Evolutionary conservation across 2,797 vertebrate genomes (phyloP).

Genomic region (Decapterus maruadsi): DNA sequence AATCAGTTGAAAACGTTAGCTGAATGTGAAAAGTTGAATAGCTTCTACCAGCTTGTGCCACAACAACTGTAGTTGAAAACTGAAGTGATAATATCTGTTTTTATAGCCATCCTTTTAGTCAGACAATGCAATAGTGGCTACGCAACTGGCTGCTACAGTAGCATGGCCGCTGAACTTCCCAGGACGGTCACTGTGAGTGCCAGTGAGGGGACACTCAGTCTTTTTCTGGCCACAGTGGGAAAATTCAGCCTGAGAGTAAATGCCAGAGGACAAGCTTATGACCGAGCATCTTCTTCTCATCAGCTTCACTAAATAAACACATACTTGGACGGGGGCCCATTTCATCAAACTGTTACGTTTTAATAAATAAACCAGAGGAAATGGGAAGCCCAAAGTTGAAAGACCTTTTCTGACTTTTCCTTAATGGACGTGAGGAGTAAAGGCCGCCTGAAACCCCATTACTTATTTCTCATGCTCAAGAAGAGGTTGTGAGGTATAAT

Average conservation of each 20-base stretch:
- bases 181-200: constrained; percentile 20
- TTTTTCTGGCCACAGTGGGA: constrained; percentile 80
- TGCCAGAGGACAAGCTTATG: constrained; percentile 74
- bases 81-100: no score
- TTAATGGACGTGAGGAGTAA: constrained; percentile 57
- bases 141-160: background rate
- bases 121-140: background rate
- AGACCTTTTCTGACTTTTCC: constrained; percentile 59
- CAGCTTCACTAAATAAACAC: constrained; percentile 78
- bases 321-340: constrained; percentile 74
- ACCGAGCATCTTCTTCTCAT: constrained; percentile 79
- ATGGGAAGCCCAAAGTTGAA: constrained; percentile 68
- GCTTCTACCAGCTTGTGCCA: no score
- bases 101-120: background rate
- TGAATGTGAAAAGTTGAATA: no score
- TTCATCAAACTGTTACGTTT: constrained; percentile 77
- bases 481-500: background rate
- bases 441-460: constrained; percentile 17
- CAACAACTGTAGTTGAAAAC: no score
- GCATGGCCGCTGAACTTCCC: constrained; percentile 47
- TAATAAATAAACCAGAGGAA: constrained; percentile 84
- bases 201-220: constrained; percentile 56
- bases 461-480: constrained; percentile 42
- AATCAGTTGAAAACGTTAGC: no score
- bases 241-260: constrained; percentile 72